Evolutionary conservation across 2,888 invertebrate species (phyloP).

Genomic region (Barypeithes pellucidus): DNA sequence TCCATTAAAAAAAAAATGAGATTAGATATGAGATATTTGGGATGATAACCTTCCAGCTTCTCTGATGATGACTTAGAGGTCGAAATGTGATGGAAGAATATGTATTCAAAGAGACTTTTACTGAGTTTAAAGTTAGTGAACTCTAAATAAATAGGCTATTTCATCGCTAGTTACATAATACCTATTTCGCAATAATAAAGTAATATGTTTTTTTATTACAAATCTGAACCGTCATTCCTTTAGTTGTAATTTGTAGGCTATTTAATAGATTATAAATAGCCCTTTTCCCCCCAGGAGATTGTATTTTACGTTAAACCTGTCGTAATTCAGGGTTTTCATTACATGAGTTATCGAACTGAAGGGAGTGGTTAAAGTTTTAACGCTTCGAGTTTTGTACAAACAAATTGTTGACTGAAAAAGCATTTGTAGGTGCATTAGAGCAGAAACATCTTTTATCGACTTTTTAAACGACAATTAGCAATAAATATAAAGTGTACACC

Average conservation of each 20-base stretch:
- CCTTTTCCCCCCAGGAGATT: not conserved
- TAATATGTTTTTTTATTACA: too few relatives aligned
- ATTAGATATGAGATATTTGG: too few relatives aligned
- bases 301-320: slow-evolving; percentile 2
- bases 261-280: slow-evolving; percentile 3
- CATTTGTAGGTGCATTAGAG: not conserved
- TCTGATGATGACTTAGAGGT: too few relatives aligned
- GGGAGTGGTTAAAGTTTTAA: slow-evolving; percentile 7
- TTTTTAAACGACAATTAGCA: not conserved
- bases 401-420: not conserved
- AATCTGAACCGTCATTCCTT: not conserved
- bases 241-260: not conserved
- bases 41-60: too few relatives aligned
- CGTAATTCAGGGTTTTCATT: not conserved
- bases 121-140: too few relatives aligned
- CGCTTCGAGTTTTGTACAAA: slow-evolving; percentile 2
- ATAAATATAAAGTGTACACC: too few relatives aligned
- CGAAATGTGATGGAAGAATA: too few relatives aligned
- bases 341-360: slow-evolving; percentile 5
- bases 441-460: not conserved
- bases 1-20: too few relatives aligned
- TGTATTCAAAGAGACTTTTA: too few relatives aligned
- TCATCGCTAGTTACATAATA: too few relatives aligned
- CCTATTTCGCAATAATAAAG: too few relatives aligned
- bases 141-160: too few relatives aligned